phyloP scores from a whole-genome alignment of 2,113 vertebrate genomes.

The Seriola rivoliana region DNA sequence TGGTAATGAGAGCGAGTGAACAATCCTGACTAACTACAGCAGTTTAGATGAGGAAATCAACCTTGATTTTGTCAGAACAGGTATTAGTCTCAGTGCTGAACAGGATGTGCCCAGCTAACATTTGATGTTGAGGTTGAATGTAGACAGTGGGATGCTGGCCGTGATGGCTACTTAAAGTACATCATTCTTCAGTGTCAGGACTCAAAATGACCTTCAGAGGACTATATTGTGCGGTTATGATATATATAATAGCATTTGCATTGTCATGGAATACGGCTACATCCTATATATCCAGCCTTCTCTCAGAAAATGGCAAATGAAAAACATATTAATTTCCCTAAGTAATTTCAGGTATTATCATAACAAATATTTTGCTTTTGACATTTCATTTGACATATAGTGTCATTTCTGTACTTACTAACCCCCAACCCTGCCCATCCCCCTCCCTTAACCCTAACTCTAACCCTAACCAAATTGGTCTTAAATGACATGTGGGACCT shows the following conservation, averaged over 20 bases:
- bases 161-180: background rate
- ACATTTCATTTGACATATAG: too few species aligned
- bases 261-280: background rate
- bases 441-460: too few species aligned
- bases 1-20: slow-evolving; percentile 13
- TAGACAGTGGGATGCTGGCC: background rate
- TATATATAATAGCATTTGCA: background rate
- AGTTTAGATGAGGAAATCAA: background rate
- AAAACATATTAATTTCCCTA: too few species aligned
- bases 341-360: too few species aligned
- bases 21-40: background rate
- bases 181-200: background rate
- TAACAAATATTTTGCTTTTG: too few species aligned
- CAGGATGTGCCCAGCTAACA: background rate
- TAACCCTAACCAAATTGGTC: too few species aligned
- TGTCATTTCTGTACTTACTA: too few species aligned
- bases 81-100: background rate
- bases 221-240: background rate
- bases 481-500: too few species aligned
- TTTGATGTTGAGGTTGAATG: background rate
- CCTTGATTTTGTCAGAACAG: background rate
- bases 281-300: background rate
- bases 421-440: too few species aligned
- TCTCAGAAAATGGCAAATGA: too few species aligned
- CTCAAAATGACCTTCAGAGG: background rate